Evolutionary conservation across 2,888 invertebrate species (phyloP).

Genomic region (Limenitis camilla): DNA sequence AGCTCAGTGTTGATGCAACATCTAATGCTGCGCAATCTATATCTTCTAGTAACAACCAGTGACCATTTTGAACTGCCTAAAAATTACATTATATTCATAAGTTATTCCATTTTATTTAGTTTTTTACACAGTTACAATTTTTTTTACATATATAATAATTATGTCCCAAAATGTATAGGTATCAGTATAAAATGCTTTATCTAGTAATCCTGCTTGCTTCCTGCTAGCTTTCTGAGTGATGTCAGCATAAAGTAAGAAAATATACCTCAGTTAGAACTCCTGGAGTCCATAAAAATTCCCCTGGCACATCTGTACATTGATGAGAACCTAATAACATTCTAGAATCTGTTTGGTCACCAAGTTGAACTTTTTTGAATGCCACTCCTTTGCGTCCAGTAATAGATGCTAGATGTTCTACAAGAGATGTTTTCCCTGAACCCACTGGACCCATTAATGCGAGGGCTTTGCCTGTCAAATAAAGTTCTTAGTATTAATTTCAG

Average conservation of each 20-base stretch:
- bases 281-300: constrained; percentile 97
- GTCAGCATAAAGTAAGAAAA: neutral
- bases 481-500: neutral
- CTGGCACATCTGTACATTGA: constrained; percentile 96
- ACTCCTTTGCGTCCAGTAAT: constrained; percentile 79
- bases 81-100: constrained; percentile 20
- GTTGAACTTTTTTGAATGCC: constrained; percentile 85
- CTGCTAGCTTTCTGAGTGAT: too few relatives aligned
- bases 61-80: constrained; percentile 86
- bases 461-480: constrained; percentile 64
- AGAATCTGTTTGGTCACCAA: constrained; percentile 97
- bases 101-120: too few relatives aligned
- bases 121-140: too few relatives aligned
- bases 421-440: constrained; percentile 94
- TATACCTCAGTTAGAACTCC: constrained; percentile 90
- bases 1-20: constrained; percentile 89
- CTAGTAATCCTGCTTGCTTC: too few relatives aligned
- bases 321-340: constrained; percentile 95
- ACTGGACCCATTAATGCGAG: constrained; percentile 89
- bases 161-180: too few relatives aligned
- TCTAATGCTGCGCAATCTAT: constrained; percentile 95
- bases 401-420: constrained; percentile 90
- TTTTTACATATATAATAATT: too few relatives aligned
- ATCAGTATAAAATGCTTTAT: too few relatives aligned
- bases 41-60: constrained; percentile 96